These are phyloP conservation scores for Trachelus stipa DNA, from an alignment of 2,888 invertebrate species.

Conservation along the genomic window DNA sequence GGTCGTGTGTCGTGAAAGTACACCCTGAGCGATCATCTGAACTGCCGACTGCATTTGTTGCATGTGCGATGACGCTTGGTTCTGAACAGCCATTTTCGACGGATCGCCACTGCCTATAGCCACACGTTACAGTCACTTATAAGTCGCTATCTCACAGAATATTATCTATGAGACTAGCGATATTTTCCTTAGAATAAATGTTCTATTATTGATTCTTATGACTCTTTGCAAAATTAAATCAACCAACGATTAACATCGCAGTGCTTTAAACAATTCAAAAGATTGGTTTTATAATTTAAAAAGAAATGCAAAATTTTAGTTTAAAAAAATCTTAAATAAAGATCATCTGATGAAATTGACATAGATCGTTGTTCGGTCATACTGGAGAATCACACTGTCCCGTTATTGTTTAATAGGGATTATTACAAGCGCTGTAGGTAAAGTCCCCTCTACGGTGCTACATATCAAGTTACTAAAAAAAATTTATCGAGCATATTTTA, in stretches of 20 bases:
- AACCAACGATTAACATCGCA: no score
- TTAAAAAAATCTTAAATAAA: background rate
- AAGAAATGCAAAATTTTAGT: background rate
- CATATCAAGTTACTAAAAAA: no score
- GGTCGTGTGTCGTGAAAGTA: slow-evolving; percentile 53
- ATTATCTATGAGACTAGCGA: background rate
- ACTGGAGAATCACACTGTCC: no score
- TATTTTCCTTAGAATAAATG: no score
- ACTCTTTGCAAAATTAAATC: no score
- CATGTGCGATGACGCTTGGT: slow-evolving; percentile 52
- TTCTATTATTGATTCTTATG: no score
- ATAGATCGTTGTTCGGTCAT: no score
- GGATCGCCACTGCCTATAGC: slow-evolving; percentile 56
- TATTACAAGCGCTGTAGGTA: no score
- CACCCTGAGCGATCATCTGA: slow-evolving; percentile 57
- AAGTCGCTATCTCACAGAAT: slow-evolving; percentile 4
- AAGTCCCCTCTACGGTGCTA: no score
- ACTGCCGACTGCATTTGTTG: slow-evolving; percentile 59
- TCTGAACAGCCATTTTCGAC: slow-evolving; percentile 56
- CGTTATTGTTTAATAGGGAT: no score
- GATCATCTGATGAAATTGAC: background rate
- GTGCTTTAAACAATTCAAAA: no score
- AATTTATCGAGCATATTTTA: no score
- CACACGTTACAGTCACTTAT: background rate
- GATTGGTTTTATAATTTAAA: background rate